Base-by-base conservation (phyloP, 2,797 vertebrate species). In the Neosilurus hyrtlii region DNA sequence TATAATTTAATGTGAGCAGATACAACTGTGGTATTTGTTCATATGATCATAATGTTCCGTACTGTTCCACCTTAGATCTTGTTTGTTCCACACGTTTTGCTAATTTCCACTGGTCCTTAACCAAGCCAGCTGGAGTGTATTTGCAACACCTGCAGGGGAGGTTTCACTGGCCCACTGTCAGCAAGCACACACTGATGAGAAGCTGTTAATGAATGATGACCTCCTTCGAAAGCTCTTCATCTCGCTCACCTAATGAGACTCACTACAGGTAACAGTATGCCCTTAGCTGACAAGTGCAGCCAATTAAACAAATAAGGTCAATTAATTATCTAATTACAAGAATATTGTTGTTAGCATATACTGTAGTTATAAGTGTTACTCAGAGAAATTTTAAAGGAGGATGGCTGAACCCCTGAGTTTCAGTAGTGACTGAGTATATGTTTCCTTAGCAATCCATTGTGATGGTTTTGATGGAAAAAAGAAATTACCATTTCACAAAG, bases 171-270 rank as follows among this genome's bases (percentile, higher is more conserved):
- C 82, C 84, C n/a, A 49, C 57, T 67, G 51, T 67, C 65, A 83
- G 77, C 61, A 82, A 52, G 59, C 22, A 59, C 61, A 81, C 51
- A 70, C 62, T 65, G 79, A 76, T 65, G 82, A 82, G 74, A 61
- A 77, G 76, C 70, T 85, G 84, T 82, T 86, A 86, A 86, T 89
- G 85, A 89, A 85, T 54, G 83, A 86, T 85, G 83, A 86, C 82
- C 67, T 62, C n/a, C 79, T 84, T 86, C 82, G 74, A 86, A 83
- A 83, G 83, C 84, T 86, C 71, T 77, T 70, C 65, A 76, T 83
- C 49, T 61, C 54, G 35, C n/a, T 49, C 26, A 52, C 26, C 73
- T 67, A 65, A 84, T 81, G 37, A 79, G 56, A 10, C 54, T 75
- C 35, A 43, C n/a, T 65, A 71, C 56, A 79, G 65, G 70, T 59